These are phyloP conservation scores for Caenorhabditis brenneri DNA, from an alignment of 1,140 invertebrate species.

Conservation along the genomic window DNA sequence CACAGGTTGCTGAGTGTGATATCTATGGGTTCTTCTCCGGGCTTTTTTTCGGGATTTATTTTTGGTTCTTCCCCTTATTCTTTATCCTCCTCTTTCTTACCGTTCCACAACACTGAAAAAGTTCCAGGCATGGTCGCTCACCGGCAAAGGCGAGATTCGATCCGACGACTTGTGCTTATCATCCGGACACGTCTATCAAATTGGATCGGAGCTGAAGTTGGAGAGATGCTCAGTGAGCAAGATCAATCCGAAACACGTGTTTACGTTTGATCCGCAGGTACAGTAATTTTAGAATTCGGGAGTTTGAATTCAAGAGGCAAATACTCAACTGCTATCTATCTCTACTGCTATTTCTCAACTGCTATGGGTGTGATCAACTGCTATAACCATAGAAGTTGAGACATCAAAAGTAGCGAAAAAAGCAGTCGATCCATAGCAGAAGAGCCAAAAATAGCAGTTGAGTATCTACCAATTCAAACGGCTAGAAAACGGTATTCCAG, in stretches of 20 bases:
- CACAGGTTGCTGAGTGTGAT: neutral
- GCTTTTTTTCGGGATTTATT: neutral
- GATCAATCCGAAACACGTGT: conserved; percentile 50
- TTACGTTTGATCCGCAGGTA: conserved; percentile 17
- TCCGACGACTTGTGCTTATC: conserved; percentile 56
- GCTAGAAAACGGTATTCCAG: neutral
- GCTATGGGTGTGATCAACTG: too few species aligned
- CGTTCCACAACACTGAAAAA: neutral
- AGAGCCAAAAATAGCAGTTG: too few species aligned
- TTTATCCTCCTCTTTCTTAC: neutral
- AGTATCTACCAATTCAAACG: neutral
- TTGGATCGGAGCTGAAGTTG: conserved; percentile 49
- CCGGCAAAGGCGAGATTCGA: conserved; percentile 50
- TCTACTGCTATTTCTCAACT: too few species aligned
- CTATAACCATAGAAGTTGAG: too few species aligned
- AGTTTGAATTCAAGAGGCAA: too few species aligned
- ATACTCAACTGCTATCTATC: too few species aligned
- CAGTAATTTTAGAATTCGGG: neutral
- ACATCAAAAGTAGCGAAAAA: too few species aligned
- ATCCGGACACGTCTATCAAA: conserved; percentile 33
- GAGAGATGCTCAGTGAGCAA: conserved; percentile 50
- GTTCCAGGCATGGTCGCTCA: conserved; percentile 50
- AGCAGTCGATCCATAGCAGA: too few species aligned
- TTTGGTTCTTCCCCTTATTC: neutral
- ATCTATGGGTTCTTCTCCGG: neutral